These are phyloP conservation scores for Lagopus leucura DNA, from an alignment of 2,113 vertebrate genomes.

Conservation along the genomic window DNA sequence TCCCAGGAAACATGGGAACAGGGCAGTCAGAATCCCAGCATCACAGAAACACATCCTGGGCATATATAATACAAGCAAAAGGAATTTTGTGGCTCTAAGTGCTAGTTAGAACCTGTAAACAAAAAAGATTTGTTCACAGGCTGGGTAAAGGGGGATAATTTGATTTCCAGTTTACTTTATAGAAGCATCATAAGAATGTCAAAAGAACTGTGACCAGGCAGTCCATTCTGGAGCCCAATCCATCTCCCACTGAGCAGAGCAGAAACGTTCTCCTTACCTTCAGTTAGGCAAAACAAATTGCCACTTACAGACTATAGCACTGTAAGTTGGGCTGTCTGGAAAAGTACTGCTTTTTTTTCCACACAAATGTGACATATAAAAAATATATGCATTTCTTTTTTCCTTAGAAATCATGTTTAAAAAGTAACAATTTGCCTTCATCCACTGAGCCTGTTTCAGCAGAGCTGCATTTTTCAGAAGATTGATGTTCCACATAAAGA, in stretches of 20 bases:
- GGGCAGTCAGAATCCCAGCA: background rate
- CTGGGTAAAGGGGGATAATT: background rate
- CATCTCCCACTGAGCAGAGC: accelerated
- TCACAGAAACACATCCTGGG: background rate
- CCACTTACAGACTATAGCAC: background rate
- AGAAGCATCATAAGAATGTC: background rate
- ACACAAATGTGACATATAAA: background rate
- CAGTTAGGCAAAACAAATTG: background rate
- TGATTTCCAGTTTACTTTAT: background rate
- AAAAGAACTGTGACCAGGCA: background rate
- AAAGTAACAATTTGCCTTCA: background rate
- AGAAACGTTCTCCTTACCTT: background rate
- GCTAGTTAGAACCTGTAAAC: too few relatives aligned
- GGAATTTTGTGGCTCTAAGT: background rate
- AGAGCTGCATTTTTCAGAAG: slow-evolving; percentile 8
- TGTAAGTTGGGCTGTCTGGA: background rate
- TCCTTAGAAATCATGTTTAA: background rate
- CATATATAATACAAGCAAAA: background rate
- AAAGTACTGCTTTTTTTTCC: background rate
- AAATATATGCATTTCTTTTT: background rate
- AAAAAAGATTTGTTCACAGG: background rate
- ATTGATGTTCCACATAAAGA: background rate
- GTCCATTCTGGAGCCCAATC: background rate
- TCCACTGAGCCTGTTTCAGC: background rate
- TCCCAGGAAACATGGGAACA: background rate